Conservation (phyloP, 2,797 vertebrate species). For the Mormyrus hasselquistii region DNA sequence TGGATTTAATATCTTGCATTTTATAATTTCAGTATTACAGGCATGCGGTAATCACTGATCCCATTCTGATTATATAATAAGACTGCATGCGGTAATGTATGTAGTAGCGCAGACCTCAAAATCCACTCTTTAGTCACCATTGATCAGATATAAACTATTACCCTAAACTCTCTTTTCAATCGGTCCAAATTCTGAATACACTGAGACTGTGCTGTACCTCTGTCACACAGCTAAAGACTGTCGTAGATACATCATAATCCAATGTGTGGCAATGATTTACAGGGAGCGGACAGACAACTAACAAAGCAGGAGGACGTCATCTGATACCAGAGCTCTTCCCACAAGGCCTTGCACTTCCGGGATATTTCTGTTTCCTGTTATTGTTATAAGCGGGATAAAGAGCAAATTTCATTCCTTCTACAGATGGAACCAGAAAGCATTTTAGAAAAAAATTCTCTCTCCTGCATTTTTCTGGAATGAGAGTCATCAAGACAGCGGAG, state of each 20-base stretch:
- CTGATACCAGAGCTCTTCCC: slow-evolving; percentile 17
- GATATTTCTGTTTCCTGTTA: slow-evolving; percentile 24
- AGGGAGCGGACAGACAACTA: slow-evolving; percentile 7
- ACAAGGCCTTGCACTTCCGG: slow-evolving; percentile 29
- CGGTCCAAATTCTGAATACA: background rate
- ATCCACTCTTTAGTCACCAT: background rate
- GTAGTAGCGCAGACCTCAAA: background rate
- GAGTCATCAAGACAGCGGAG: background rate
- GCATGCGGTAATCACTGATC: background rate
- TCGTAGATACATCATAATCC: background rate
- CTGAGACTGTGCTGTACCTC: background rate
- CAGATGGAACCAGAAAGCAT: background rate
- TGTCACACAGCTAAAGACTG: background rate
- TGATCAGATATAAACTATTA: background rate
- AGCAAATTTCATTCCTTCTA: background rate
- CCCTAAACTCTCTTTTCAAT: background rate
- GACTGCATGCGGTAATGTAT: background rate
- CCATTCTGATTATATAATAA: background rate
- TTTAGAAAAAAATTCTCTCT: background rate
- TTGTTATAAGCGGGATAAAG: slow-evolving; percentile 20
- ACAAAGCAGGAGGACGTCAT: slow-evolving; percentile 20
- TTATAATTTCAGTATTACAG: background rate
- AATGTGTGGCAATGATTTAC: background rate
- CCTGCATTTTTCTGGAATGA: background rate
- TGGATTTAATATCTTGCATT: background rate